Conservation (phyloP, 2,113 vertebrate species). For the Plectropomus leopardus region DNA sequence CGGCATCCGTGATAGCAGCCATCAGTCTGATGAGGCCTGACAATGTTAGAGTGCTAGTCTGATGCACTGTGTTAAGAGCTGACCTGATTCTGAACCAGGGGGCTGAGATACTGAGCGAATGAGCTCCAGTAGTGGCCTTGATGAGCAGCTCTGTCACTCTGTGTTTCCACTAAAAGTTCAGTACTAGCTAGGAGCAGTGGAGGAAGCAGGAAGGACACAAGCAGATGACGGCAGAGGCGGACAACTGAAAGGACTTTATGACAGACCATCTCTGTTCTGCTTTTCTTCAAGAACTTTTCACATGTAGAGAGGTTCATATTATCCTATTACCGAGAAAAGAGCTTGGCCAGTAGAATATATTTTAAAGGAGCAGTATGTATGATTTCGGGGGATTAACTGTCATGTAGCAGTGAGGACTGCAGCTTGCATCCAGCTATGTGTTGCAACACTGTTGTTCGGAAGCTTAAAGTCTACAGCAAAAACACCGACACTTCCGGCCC, state of each 20-base stretch:
- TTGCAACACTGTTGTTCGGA: too few relatives aligned
- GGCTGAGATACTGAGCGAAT: constrained; percentile 38
- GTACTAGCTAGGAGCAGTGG: constrained; percentile 42
- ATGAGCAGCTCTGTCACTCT: constrained; percentile 65
- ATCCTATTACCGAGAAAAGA: neutral
- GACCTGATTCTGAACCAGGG: constrained; percentile 41
- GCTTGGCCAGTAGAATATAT: neutral
- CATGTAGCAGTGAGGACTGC: too few relatives aligned
- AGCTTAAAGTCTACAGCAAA: too few relatives aligned
- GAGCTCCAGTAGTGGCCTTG: constrained; percentile 36
- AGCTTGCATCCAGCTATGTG: too few relatives aligned
- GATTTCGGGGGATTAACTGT: too few relatives aligned
- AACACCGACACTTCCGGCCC: too few relatives aligned
- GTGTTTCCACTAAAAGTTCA: constrained; percentile 49
- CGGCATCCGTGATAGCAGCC: constrained; percentile 45
- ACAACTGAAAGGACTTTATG: constrained; percentile 7
- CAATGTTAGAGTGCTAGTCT: constrained; percentile 39
- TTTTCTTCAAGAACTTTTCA: neutral
- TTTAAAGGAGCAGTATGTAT: too few relatives aligned
- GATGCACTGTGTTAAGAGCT: constrained; percentile 31
- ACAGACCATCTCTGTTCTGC: neutral
- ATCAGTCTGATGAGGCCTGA: constrained; percentile 64
- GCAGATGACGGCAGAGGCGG: constrained; percentile 13
- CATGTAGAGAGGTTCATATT: neutral
- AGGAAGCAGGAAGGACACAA: constrained; percentile 22